These are phyloP conservation scores for Okapia johnstoni DNA, from an alignment of 2,113 vertebrate species.

Conservation along the genomic window DNA sequence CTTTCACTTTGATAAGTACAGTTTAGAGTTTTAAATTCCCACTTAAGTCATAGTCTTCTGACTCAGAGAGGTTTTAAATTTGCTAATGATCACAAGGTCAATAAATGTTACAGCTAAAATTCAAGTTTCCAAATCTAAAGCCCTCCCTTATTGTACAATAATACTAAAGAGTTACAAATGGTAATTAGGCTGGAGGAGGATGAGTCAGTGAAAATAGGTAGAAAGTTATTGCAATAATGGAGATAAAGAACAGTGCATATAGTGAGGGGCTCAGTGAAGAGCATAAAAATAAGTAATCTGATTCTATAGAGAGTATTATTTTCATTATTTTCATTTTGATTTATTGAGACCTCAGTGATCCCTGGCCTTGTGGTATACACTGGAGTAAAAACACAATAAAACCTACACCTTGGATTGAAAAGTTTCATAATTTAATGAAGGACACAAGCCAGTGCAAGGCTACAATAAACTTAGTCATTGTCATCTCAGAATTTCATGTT, in stretches of 20 bases:
- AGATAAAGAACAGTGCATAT: not conserved
- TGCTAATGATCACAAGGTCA: not conserved
- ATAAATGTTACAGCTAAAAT: not conserved
- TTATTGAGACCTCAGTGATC: not conserved
- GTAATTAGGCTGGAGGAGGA: not conserved
- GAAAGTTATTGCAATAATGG: not conserved
- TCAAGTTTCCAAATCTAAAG: not conserved
- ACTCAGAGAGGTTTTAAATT: not conserved
- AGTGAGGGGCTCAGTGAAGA: not conserved
- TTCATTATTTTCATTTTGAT: conserved; percentile 43
- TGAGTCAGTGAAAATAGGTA: not conserved
- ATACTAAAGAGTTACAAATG: not conserved
- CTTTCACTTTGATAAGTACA: not conserved
- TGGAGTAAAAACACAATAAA: conserved; percentile 17
- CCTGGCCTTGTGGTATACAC: not conserved
- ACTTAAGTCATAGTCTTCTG: not conserved
- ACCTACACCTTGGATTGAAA: not conserved
- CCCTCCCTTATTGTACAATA: not conserved
- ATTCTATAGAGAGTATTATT: not conserved
- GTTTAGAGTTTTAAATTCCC: not conserved
- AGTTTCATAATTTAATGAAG: not conserved
- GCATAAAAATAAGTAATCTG: not conserved
- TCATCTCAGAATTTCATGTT: not conserved
- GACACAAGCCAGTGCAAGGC: not conserved
- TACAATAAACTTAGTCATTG: not conserved